These are phyloP conservation scores for Rhyacophila brunnea DNA, from an alignment of 1,140 invertebrate genomes.

Conservation along the genomic window DNA sequence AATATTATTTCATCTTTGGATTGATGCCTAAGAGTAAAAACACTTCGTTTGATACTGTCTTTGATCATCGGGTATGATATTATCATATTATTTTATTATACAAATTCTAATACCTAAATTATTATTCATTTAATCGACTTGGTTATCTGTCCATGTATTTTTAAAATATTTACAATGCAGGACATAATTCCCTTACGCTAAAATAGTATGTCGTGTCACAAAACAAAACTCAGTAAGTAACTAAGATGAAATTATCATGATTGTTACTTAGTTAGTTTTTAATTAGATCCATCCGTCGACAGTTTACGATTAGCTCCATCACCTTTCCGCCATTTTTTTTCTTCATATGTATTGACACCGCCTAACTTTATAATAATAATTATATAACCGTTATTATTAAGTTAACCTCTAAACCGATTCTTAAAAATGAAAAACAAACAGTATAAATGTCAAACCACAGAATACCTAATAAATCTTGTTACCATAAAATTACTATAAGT, in stretches of 20 bases:
- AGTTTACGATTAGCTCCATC: background rate
- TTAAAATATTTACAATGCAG: background rate
- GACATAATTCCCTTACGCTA: background rate
- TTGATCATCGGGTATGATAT: background rate
- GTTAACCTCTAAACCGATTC: constrained; percentile 10
- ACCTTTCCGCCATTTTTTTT: background rate
- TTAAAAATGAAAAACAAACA: constrained; percentile 25
- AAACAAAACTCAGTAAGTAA: background rate
- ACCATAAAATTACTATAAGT: constrained; percentile 35
- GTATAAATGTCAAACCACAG: constrained; percentile 35
- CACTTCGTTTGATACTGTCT: constrained; percentile 18
- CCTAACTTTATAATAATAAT: constrained; percentile 12
- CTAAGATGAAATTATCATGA: background rate
- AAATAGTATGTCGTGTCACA: too few species aligned
- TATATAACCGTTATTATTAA: constrained; percentile 18
- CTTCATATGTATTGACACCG: constrained; percentile 17
- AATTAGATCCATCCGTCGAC: constrained; percentile 2
- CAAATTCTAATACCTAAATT: constrained; percentile 25
- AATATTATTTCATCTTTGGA: constrained; percentile 19
- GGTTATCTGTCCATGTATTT: background rate
- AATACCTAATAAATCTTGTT: constrained; percentile 37
- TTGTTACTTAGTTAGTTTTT: background rate
- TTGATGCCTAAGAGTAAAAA: constrained; percentile 13
- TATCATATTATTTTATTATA: constrained; percentile 22
- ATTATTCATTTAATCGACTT: background rate